Evolutionary conservation across 2,888 invertebrate genomes (phyloP), one percentile per base, ranked within the genome.

Genomic region (Caenorhabditis sp.): DNA sequence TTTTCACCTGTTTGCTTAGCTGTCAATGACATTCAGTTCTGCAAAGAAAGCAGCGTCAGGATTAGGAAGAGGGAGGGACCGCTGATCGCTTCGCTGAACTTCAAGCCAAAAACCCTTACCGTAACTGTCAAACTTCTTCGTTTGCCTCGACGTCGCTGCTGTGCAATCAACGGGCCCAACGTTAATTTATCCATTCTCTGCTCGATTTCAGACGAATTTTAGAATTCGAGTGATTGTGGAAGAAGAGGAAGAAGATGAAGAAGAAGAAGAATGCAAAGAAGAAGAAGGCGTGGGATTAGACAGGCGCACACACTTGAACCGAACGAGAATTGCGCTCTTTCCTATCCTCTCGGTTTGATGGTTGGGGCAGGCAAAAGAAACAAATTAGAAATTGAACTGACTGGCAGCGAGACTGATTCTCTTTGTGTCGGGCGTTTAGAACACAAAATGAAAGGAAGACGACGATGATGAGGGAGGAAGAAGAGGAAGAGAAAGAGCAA

Each of bases 221-320:
- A 26, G 48, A n/a, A 22, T n/a, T n/a, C n/a, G n/a, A n/a, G n/a
- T n/a, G n/a, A n/a, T n/a, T n/a, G n/a, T n/a, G 11, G 43, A n/a
- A 39, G 37, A 48, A 48, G 24, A 5, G 26, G 2, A 11, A 11
- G 22, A 46, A 24, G 5, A 24, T 24, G 20, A 20, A 32, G 11
- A 11, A 24, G 46, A 39, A 27, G 11, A 4, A n/a, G 37, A 32
- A 37, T 13, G 46, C 26, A 24, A 41, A 27, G 17, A 22, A 30
- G 15, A 55, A 46, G 55, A 55, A 46, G 48, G 50, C 45, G 56
- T 48, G 8, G 68, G 68, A 68, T 68, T 68, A 68, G 35, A 15
- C 27, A 9, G 50, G 48, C 58, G 58, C 48, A 68, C 68, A 68
- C 68, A 68, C 68, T 68, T 59, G 68, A 68, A 68, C 52, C 58